Conservation (phyloP, 2,113 vertebrate species). For the Anoura caudifer region DNA sequence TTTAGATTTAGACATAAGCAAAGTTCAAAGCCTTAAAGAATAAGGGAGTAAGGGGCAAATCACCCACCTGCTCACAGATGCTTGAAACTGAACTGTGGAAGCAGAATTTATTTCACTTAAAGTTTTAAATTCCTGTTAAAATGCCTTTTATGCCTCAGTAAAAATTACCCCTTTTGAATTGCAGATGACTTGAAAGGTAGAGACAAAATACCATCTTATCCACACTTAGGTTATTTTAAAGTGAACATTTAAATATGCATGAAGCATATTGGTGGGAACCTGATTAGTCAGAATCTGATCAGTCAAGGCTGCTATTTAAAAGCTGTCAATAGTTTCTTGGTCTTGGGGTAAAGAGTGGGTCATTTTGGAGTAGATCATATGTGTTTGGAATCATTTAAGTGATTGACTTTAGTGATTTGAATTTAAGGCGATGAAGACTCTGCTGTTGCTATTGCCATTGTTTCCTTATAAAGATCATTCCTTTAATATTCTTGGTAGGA, state of each 20-base stretch:
- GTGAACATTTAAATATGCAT: not conserved
- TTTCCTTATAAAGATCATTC: not conserved
- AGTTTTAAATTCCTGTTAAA: conserved; percentile 40
- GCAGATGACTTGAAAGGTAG: conserved; percentile 9
- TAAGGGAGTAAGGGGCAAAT: not conserved
- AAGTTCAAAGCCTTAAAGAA: not conserved
- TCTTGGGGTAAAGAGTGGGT: not conserved
- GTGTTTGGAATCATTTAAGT: not conserved
- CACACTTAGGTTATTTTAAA: conserved; percentile 4
- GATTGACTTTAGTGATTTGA: not conserved
- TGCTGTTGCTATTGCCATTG: not conserved
- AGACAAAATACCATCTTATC: not conserved
- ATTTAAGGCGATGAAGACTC: not conserved
- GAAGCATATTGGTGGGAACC: not conserved
- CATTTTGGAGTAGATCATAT: not conserved
- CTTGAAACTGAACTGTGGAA: conserved; percentile 24
- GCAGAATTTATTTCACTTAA: conserved; percentile 19
- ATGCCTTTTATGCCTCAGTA: not conserved
- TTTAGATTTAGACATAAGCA: not conserved
- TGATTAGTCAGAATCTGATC: not conserved
- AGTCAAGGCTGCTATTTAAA: not conserved
- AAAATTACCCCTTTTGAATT: conserved; percentile 47
- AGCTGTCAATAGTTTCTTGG: not conserved
- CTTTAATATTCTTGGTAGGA: not conserved
- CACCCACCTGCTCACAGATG: not conserved